These are phyloP conservation scores for Dione vanillae DNA, from an alignment of 2,888 invertebrate genomes.

Conservation along the genomic window DNA sequence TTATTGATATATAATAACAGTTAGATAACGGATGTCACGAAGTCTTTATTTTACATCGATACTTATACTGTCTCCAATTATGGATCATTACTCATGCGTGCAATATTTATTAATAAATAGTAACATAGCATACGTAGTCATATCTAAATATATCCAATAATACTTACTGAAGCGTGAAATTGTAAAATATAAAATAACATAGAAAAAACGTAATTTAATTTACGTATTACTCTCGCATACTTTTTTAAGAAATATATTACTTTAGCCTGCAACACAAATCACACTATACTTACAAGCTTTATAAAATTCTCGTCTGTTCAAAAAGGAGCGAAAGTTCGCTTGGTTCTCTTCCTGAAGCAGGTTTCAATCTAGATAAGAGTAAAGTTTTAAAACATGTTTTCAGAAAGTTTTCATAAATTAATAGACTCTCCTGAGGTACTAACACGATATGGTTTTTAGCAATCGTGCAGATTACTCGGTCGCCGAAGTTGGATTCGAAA, in stretches of 20 bases:
- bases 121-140: slow-evolving; percentile 36
- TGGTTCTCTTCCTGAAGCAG: slow-evolving; percentile 39
- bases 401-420: slow-evolving; percentile 43
- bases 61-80: slow-evolving; percentile 76
- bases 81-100: slow-evolving; percentile 75
- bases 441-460: slow-evolving; percentile 46
- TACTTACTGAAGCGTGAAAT: background rate
- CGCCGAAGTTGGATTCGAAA: slow-evolving; percentile 64
- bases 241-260: background rate
- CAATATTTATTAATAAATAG: slow-evolving; percentile 72
- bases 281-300: slow-evolving; percentile 28
- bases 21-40: slow-evolving; percentile 79
- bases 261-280: slow-evolving; percentile 32
- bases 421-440: slow-evolving; percentile 21
- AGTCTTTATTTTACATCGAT: slow-evolving; percentile 73
- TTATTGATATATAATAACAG: slow-evolving; percentile 55
- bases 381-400: slow-evolving; percentile 40
- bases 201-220: background rate
- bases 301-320: slow-evolving; percentile 34
- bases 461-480: slow-evolving; percentile 67
- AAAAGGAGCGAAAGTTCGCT: slow-evolving; percentile 44
- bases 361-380: slow-evolving; percentile 44
- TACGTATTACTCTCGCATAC: background rate
- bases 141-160: slow-evolving; percentile 23
- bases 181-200: slow-evolving; percentile 1